These are phyloP conservation scores for Potamilus streckersoni DNA, from an alignment of 1,140 invertebrate species.

Conservation along the genomic window DNA sequence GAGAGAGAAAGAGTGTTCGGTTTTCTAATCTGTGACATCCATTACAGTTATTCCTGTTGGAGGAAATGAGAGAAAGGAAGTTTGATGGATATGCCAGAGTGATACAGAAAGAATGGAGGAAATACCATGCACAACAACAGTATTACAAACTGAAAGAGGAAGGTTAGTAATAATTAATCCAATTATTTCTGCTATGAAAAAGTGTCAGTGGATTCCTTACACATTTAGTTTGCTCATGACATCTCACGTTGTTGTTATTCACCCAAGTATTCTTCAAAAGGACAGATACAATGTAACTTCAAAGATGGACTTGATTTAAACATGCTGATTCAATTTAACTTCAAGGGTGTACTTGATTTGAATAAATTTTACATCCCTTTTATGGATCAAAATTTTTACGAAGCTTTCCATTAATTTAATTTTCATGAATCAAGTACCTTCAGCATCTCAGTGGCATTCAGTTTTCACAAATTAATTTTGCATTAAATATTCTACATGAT, in stretches of 20 bases:
- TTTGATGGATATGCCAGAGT: slow-evolving; percentile 79
- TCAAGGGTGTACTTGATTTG: too few species aligned
- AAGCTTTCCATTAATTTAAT: too few species aligned
- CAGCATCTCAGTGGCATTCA: too few species aligned
- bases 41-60: slow-evolving; percentile 78
- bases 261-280: neutral
- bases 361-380: too few species aligned
- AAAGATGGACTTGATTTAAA: too few species aligned
- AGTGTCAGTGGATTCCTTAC: too few species aligned
- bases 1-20: too few species aligned
- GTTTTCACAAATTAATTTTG: too few species aligned
- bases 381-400: too few species aligned
- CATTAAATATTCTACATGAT: too few species aligned
- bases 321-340: neutral
- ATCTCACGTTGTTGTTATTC: neutral
- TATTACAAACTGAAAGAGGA: slow-evolving; percentile 75
- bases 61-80: slow-evolving; percentile 79
- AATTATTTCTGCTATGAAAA: neutral
- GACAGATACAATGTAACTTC: neutral
- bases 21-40: neutral
- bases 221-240: neutral
- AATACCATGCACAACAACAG: slow-evolving; percentile 77
- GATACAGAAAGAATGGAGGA: slow-evolving; percentile 81
- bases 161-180: slow-evolving; percentile 62
- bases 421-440: too few species aligned